Evolutionary conservation across 2,888 invertebrate genomes (phyloP).

Genomic region (Abrostola triplasia): DNA sequence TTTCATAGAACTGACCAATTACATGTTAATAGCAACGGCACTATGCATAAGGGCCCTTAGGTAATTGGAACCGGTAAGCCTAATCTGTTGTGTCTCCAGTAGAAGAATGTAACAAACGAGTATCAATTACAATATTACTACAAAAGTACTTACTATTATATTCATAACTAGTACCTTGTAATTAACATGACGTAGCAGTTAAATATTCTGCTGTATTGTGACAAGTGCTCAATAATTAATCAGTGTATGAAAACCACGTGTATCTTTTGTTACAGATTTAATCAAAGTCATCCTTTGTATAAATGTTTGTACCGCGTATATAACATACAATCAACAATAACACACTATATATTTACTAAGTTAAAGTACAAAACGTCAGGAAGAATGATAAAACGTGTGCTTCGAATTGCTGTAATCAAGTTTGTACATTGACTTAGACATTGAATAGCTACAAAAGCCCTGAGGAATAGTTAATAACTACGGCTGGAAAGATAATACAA

Average conservation of each 20-base stretch:
- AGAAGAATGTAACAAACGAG: slow-evolving; percentile 13
- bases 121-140: slow-evolving; percentile 9
- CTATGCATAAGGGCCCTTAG: too few relatives aligned
- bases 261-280: not conserved
- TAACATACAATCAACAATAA: not conserved
- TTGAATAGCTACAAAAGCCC: too few relatives aligned
- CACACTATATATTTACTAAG: not conserved
- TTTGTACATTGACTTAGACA: too few relatives aligned
- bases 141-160: slow-evolving; percentile 8
- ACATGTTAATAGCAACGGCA: too few relatives aligned
- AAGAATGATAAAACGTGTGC: too few relatives aligned
- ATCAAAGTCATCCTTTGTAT: not conserved
- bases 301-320: not conserved
- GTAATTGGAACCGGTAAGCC: not conserved
- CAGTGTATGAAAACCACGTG: not conserved
- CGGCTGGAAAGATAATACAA: too few relatives aligned
- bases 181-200: slow-evolving; percentile 15
- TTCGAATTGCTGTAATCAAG: too few relatives aligned
- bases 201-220: slow-evolving; percentile 6
- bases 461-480: too few relatives aligned
- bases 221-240: too few relatives aligned
- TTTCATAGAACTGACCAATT: too few relatives aligned
- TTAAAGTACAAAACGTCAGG: too few relatives aligned
- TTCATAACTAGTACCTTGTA: slow-evolving; percentile 14
- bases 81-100: not conserved